Base-by-base conservation (phyloP, 2,888 invertebrate species). In the Trypoxylon attenuatum region DNA sequence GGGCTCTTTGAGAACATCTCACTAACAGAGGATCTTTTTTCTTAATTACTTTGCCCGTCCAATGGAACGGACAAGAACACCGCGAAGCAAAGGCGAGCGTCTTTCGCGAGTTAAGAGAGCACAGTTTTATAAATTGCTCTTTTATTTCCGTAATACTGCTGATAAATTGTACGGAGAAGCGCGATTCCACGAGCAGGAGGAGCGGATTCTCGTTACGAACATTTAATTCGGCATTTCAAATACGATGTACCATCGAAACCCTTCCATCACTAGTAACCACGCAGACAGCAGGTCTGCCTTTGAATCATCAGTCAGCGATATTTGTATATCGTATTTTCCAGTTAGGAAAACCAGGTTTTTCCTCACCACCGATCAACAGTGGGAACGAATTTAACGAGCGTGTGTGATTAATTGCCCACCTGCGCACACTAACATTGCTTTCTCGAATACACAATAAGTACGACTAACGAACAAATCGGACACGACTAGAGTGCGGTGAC, bases 361-460 rank as follows among this genome's bases (percentile, higher is more conserved):
- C 25, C 51, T 39, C 23, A 21, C 8, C 47, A 27, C 21, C 50
- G 54, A 62, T 69, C 69, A 42, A 58, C 60, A 41, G 16, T 47
- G 56, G 47, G 25, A 43, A 29, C 51, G 56, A 41, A 47, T 41
- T 47, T 54, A 54, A 39, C 55, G 52, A 45, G 23, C 67, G 68
- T 47, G 62, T 39, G 47, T 65, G 58, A 76, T 76, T 76, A 76
- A 75, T 76, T 69, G 70, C 64, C 58, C 62, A 54, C 39, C 45
- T 46, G 39, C 27, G 52, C 39, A 22, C 62, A 52, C 46, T 18
- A 29, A 47, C 42, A 39, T 61, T 19, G 59, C 19, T 54, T 58
- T 49, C 55, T 46, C 42, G 27, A 43, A 22, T 51, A 50, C 50
- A 59, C 58, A 8, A 33, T 38, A n/a, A 6, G 33, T 46, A 55